Conservation (phyloP, 2,113 vertebrate species). For the Nothocercus nigrocapillus region DNA sequence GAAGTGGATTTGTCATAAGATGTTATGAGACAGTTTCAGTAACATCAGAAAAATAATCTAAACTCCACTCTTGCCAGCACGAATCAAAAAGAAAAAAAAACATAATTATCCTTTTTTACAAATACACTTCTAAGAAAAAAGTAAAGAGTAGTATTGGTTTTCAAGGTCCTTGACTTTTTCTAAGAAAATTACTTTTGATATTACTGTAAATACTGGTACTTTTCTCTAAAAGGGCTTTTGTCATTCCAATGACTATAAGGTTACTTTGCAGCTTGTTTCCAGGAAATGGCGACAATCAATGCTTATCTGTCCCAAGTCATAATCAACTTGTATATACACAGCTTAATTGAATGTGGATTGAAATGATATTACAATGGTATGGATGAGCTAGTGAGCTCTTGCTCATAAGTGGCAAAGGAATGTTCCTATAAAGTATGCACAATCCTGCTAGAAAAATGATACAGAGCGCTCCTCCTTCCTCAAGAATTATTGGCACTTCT, state of each 20-base stretch:
- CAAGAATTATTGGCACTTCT: background rate
- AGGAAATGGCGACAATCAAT: background rate
- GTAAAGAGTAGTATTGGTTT: background rate
- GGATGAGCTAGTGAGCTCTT: background rate
- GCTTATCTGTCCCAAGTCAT: background rate
- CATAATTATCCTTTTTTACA: rapidly evolving
- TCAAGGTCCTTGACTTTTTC: background rate
- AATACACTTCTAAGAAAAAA: background rate
- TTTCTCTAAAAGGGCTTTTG: background rate
- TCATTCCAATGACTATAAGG: background rate
- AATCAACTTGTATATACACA: rapidly evolving
- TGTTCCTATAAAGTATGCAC: background rate
- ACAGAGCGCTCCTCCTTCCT: background rate
- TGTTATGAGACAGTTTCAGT: rapidly evolving
- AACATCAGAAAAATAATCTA: background rate
- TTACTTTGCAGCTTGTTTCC: background rate
- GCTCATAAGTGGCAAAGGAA: background rate
- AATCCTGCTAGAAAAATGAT: background rate
- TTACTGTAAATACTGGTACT: background rate
- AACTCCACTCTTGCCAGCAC: background rate
- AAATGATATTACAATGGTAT: rapidly evolving
- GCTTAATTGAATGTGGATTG: rapidly evolving
- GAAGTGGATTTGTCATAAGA: rapidly evolving
- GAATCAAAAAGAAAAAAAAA: background rate
- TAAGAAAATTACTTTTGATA: too few species aligned